Percentiles rank a stretch among this genome's conserved stretches.
phyloP scores from a whole-genome alignment of 2,888 invertebrate genomes.

The Harmothoe impar region DNA sequence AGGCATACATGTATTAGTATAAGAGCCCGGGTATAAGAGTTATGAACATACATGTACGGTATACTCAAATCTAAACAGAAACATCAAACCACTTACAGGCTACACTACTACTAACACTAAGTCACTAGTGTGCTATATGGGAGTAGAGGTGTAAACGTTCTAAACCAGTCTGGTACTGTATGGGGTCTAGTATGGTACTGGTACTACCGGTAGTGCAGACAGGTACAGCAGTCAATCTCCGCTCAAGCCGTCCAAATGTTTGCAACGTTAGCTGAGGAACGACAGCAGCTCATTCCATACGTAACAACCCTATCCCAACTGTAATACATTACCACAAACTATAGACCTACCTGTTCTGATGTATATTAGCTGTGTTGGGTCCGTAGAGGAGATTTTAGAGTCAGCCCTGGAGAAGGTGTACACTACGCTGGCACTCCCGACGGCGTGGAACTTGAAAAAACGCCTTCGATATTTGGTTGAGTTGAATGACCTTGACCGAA shows the following conservation, averaged over 20 bases:
- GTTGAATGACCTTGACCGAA: slow-evolving; percentile 51
- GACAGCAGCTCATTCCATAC: not conserved
- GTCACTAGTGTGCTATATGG: no score
- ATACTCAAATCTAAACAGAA: no score
- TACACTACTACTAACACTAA: no score
- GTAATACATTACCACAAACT: slow-evolving; percentile 27
- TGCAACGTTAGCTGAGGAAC: not conserved
- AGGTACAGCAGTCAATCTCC: no score
- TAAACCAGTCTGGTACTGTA: no score
- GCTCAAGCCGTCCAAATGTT: not conserved
- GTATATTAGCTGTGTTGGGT: not conserved
- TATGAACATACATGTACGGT: no score
- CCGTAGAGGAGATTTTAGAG: not conserved
- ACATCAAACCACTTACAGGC: no score
- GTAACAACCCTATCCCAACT: not conserved
- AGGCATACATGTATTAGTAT: no score
- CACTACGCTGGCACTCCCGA: not conserved
- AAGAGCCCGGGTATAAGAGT: no score
- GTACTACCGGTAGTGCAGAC: no score
- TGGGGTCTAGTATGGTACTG: no score
- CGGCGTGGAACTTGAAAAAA: not conserved
- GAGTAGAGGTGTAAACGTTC: no score
- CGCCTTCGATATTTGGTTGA: not conserved
- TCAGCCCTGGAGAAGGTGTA: not conserved
- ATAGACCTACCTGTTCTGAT: slow-evolving; percentile 34